These are phyloP conservation scores for Nomada lathburiana DNA, from an alignment of 2,888 invertebrate genomes.

Conservation along the genomic window DNA sequence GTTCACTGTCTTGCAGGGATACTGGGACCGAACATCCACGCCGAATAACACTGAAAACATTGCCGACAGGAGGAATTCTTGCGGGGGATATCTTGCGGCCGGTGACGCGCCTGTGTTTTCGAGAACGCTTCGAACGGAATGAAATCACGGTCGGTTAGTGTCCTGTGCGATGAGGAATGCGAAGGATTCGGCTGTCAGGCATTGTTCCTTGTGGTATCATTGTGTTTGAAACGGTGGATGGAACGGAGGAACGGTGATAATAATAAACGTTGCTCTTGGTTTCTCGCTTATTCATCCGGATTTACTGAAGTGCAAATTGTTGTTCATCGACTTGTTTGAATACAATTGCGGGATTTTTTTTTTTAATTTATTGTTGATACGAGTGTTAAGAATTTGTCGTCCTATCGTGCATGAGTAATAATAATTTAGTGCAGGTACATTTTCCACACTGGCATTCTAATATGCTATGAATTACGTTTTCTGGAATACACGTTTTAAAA, in stretches of 20 bases:
- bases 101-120: constrained; percentile 12
- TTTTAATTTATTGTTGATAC: too few species aligned
- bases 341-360: not conserved
- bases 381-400: too few species aligned
- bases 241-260: not conserved
- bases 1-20: constrained; percentile 26
- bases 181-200: not conserved
- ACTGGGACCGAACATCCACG: not conserved
- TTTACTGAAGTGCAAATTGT: not conserved
- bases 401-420: too few species aligned
- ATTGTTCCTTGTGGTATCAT: not conserved
- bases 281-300: not conserved
- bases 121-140: not conserved
- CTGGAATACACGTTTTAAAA: not conserved
- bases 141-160: constrained; percentile 15
- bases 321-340: not conserved
- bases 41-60: constrained; percentile 21
- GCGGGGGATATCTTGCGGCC: not conserved
- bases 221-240: not conserved
- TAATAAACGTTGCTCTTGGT: not conserved
- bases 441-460: too few species aligned
- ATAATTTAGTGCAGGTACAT: too few species aligned
- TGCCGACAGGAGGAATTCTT: constrained; percentile 21
- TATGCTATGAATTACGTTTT: not conserved
- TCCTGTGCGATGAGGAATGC: not conserved